Percentiles rank a stretch among this genome's conserved stretches.
Evolutionary conservation across 2,113 vertebrate genomes (phyloP).

Genomic region (Sphaerodactylus townsendi): DNA sequence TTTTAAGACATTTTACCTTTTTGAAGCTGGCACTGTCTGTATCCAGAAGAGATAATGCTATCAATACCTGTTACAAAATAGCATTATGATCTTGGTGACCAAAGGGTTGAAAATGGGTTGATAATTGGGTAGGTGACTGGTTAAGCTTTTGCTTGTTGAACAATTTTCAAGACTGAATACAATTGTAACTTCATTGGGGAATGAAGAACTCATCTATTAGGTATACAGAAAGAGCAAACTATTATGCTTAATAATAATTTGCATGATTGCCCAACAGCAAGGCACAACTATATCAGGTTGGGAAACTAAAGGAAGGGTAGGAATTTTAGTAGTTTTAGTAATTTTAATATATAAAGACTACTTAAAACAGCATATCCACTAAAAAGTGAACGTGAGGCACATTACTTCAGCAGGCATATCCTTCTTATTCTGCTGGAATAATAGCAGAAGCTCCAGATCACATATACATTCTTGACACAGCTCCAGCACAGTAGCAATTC

Average conservation of each 20-base stretch:
- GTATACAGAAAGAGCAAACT: not conserved
- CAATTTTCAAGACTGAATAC: not conserved
- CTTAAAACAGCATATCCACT: too few species aligned
- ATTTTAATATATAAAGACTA: too few species aligned
- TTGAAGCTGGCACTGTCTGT: not conserved
- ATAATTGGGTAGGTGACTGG: slow-evolving; percentile 1
- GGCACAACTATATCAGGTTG: not conserved
- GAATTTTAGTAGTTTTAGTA: not conserved
- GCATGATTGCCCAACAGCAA: not conserved
- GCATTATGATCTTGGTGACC: not conserved
- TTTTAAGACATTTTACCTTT: slow-evolving; percentile 19
- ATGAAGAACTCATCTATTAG: not conserved
- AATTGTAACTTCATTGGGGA: not conserved
- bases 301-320: not conserved
- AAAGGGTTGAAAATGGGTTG: slow-evolving; percentile 13
- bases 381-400: too few species aligned
- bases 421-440: too few species aligned
- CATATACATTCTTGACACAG: too few species aligned
- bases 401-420: too few species aligned
- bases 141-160: not conserved
- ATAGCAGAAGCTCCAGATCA: too few species aligned
- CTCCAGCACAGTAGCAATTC: too few species aligned
- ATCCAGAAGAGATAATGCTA: not conserved
- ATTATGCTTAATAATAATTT: not conserved
- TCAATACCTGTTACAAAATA: not conserved